Evolutionary conservation across 2,797 vertebrate species (phyloP).

Genomic region (Apogon hyalosoma): DNA sequence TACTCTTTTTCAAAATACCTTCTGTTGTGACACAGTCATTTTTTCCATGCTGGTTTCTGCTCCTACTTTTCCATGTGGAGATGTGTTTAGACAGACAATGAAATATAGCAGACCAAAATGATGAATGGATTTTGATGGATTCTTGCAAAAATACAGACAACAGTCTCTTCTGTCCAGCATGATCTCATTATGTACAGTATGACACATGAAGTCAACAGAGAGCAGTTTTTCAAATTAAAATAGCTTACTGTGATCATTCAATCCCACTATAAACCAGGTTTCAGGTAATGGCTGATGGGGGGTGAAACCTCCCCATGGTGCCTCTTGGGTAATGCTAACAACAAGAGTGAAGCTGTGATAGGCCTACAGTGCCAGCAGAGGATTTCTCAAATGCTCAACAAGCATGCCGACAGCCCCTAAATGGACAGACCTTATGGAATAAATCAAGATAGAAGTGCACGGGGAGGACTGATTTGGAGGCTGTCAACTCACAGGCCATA

Average conservation of each 20-base stretch:
- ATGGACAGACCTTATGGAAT: too few relatives aligned
- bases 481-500: too few relatives aligned
- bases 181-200: slow-evolving; percentile 52
- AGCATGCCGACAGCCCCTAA: too few relatives aligned
- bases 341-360: too few relatives aligned
- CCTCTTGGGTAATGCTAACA: background rate
- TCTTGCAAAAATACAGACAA: slow-evolving; percentile 52
- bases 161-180: slow-evolving; percentile 46
- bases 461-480: too few relatives aligned
- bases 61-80: slow-evolving; percentile 65
- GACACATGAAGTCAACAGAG: slow-evolving; percentile 54
- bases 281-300: slow-evolving; percentile 11
- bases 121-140: slow-evolving; percentile 65
- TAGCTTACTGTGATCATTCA: slow-evolving; percentile 15
- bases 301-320: too few relatives aligned
- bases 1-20: slow-evolving; percentile 54
- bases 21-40: slow-evolving; percentile 61
- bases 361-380: too few relatives aligned
- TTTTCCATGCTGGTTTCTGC: slow-evolving; percentile 68
- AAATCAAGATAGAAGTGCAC: too few relatives aligned
- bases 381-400: too few relatives aligned
- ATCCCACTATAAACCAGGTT: slow-evolving; percentile 9
- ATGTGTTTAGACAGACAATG: slow-evolving; percentile 70
- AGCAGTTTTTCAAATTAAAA: slow-evolving; percentile 38
- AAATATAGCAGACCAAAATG: slow-evolving; percentile 60